phyloP scores from a whole-genome alignment of 2,797 vertebrate genomes.

The Psittacula echo region DNA sequence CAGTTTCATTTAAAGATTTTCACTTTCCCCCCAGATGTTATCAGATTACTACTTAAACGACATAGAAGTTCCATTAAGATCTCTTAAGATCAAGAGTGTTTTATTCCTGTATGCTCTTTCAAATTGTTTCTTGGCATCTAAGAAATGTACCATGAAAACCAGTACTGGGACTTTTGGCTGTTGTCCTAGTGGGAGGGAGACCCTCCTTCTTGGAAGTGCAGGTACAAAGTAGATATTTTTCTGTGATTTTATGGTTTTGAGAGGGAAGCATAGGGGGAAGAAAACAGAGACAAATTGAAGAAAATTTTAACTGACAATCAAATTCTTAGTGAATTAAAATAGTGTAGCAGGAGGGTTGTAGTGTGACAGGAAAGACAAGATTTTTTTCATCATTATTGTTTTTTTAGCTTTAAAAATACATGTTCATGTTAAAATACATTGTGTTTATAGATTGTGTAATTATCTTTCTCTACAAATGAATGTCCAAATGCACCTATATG shows the following conservation, averaged over 20 bases:
- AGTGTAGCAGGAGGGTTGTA: not conserved
- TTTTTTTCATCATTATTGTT: not conserved
- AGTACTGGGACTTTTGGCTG: constrained; percentile 1
- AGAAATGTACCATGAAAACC: not conserved
- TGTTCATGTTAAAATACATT: not conserved
- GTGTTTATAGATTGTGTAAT: not conserved
- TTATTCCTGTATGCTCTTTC: not conserved
- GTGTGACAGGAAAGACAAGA: not conserved
- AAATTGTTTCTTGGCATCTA: not conserved
- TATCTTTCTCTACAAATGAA: not conserved
- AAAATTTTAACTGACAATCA: not conserved
- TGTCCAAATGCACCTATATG: not conserved
- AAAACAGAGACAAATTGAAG: not conserved
- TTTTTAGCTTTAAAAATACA: not conserved
- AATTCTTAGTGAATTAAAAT: not conserved
- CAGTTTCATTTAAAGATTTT: not conserved
- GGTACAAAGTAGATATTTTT: not conserved
- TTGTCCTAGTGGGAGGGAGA: not conserved
- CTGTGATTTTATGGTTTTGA: not conserved
- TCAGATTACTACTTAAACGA: not conserved
- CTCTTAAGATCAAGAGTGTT: not conserved
- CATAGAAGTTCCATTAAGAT: not conserved
- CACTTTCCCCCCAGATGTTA: not conserved
- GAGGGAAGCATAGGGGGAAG: not conserved
- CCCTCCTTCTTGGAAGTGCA: not conserved